Percentiles rank a stretch among this genome's conserved stretches.
Evolutionary conservation across 2,888 invertebrate genomes (phyloP).

Genomic region (Morpho helenor): DNA sequence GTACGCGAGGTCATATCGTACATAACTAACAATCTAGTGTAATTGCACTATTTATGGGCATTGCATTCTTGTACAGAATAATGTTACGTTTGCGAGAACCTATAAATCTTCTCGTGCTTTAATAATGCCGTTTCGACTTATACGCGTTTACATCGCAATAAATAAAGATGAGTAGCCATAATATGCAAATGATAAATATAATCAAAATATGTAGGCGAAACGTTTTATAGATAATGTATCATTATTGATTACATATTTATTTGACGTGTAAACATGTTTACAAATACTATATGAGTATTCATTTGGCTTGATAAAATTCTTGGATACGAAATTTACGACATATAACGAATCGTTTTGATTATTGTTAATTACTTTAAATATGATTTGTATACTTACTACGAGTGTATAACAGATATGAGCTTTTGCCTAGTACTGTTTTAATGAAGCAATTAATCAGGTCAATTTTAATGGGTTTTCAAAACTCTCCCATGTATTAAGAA

Average conservation of each 20-base stretch:
- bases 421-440: too few relatives aligned
- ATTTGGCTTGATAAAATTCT: too few relatives aligned
- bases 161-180: slow-evolving; percentile 10
- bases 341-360: too few relatives aligned
- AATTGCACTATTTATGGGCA: slow-evolving; percentile 43
- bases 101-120: slow-evolving; percentile 25
- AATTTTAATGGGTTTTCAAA: too few relatives aligned
- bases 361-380: too few relatives aligned
- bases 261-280: too few relatives aligned
- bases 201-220: neutral
- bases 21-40: slow-evolving; percentile 41
- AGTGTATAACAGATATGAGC: too few relatives aligned
- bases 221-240: slow-evolving; percentile 1
- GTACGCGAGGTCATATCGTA: slow-evolving; percentile 49
- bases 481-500: too few relatives aligned
- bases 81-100: slow-evolving; percentile 22
- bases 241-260: neutral
- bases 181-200: slow-evolving; percentile 2
- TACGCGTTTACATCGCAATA: slow-evolving; percentile 7
- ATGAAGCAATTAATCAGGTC: too few relatives aligned
- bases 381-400: too few relatives aligned
- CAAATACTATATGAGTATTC: too few relatives aligned
- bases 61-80: slow-evolving; percentile 26
- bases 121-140: slow-evolving; percentile 15
- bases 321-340: too few relatives aligned